Evolutionary conservation across 2,888 invertebrate species (phyloP).

Genomic region (Antitype chi): DNA sequence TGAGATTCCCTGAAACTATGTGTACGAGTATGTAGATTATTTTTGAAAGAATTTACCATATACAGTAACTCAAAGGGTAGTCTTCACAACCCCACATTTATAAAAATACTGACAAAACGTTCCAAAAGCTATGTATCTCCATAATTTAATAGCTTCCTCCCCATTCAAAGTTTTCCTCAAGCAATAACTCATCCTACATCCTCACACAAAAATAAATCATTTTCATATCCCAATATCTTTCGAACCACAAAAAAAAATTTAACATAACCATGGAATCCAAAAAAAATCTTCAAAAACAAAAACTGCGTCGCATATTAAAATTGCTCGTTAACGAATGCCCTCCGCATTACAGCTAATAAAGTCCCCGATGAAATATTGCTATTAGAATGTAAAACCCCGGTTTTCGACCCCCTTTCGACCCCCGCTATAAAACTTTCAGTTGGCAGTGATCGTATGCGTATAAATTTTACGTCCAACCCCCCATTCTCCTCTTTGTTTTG

Average conservation of each 20-base stretch:
- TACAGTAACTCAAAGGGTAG: background rate
- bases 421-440: constrained; percentile 84
- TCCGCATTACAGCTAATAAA: constrained; percentile 85
- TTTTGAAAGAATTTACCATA: background rate
- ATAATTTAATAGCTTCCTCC: constrained; percentile 23
- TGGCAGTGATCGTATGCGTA: constrained; percentile 75
- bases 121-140: constrained; percentile 3
- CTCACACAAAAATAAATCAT: constrained; percentile 48
- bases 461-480: constrained; percentile 81
- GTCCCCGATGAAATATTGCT: constrained; percentile 84
- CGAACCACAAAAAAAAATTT: constrained; percentile 39
- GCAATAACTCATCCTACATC: constrained; percentile 45
- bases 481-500: constrained; percentile 74
- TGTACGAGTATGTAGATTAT: background rate
- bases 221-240: constrained; percentile 32
- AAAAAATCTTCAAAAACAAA: constrained; percentile 64
- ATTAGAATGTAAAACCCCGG: constrained; percentile 81
- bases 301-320: constrained; percentile 72
- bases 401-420: constrained; percentile 71
- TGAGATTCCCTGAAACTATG: background rate
- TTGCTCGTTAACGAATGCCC: constrained; percentile 81
- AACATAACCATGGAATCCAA: constrained; percentile 56
- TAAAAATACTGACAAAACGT: background rate
- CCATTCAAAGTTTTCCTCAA: constrained; percentile 13
- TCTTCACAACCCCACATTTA: background rate